These are phyloP conservation scores for Akabosia matsudoensis DNA, from an alignment of 1,140 invertebrate species.

Conservation along the genomic window DNA sequence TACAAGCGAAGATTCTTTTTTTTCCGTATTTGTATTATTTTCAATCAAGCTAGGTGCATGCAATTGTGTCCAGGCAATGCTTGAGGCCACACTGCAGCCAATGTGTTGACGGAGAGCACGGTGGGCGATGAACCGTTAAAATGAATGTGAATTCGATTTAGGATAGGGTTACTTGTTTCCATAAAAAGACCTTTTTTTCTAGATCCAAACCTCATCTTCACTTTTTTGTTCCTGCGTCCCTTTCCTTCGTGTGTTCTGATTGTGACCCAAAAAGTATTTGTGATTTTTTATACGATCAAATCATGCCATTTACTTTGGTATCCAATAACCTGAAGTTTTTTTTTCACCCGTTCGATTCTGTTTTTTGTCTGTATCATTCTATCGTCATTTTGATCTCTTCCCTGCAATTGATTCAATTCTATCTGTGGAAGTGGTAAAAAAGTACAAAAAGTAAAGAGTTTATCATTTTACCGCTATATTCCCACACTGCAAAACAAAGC, in stretches of 20 bases:
- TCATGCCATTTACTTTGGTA: too few species aligned
- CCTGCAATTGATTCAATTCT: neutral
- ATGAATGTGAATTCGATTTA: slow-evolving; percentile 32
- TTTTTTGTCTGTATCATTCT: neutral
- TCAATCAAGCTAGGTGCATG: slow-evolving; percentile 17
- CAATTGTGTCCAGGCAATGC: neutral
- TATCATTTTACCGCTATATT: slow-evolving; percentile 22
- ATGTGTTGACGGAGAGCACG: neutral
- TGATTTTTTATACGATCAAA: too few species aligned
- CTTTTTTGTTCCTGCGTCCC: neutral
- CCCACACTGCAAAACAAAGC: slow-evolving; percentile 3
- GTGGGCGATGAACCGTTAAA: slow-evolving; percentile 46
- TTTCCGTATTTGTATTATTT: slow-evolving; percentile 10
- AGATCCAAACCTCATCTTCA: neutral
- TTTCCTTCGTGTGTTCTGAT: neutral
- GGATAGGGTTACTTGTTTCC: slow-evolving; percentile 44
- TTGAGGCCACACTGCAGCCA: neutral
- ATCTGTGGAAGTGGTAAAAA: neutral
- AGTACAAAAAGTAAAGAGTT: neutral
- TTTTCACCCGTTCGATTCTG: neutral
- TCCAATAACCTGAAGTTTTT: neutral
- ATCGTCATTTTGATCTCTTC: neutral
- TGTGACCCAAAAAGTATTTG: too few species aligned
- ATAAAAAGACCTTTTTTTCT: slow-evolving; percentile 9
- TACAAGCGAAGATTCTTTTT: neutral